A percentile compares a stretch with the other conserved stretches of the same genome.
These are phyloP conservation scores for Eilema caniola DNA, from an alignment of 2,888 invertebrate genomes.

Conservation along the genomic window DNA sequence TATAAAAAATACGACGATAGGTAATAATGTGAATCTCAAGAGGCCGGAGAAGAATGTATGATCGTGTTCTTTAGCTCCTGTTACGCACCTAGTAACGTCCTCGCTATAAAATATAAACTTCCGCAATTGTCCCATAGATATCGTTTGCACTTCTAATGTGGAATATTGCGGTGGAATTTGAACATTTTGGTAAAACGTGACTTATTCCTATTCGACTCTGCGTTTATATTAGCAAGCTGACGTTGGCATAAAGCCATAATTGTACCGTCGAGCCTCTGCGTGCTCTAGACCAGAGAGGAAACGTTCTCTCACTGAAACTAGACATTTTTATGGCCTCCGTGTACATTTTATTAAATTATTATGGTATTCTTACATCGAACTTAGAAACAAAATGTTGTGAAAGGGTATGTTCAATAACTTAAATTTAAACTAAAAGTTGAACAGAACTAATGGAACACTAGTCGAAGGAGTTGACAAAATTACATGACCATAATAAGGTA, in stretches of 20 bases:
- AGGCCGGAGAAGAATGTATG: not conserved
- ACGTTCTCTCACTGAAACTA: constrained; percentile 57
- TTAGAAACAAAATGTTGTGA: not conserved
- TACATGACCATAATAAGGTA: too few relatives aligned
- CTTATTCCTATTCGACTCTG: constrained; percentile 69
- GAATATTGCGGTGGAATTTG: constrained; percentile 65
- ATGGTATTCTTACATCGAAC: constrained; percentile 26
- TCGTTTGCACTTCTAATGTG: constrained; percentile 59
- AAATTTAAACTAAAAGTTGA: not conserved
- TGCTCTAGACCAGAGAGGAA: constrained; percentile 69
- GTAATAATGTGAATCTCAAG: not conserved
- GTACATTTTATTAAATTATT: constrained; percentile 48
- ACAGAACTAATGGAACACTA: not conserved
- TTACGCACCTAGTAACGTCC: constrained; percentile 52
- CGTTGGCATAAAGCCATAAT: constrained; percentile 79
- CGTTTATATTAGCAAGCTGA: constrained; percentile 71
- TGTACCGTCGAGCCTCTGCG: constrained; percentile 62
- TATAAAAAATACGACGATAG: not conserved
- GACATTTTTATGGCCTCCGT: constrained; percentile 71
- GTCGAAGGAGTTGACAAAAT: not conserved
- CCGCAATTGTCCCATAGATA: constrained; percentile 62
- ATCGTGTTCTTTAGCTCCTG: constrained; percentile 18
- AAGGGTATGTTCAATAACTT: not conserved
- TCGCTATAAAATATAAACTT: constrained; percentile 66
- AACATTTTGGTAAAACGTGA: constrained; percentile 75